phyloP scores from a whole-genome alignment of 2,888 invertebrate species.

The Zaprionus bogoriensis region DNA sequence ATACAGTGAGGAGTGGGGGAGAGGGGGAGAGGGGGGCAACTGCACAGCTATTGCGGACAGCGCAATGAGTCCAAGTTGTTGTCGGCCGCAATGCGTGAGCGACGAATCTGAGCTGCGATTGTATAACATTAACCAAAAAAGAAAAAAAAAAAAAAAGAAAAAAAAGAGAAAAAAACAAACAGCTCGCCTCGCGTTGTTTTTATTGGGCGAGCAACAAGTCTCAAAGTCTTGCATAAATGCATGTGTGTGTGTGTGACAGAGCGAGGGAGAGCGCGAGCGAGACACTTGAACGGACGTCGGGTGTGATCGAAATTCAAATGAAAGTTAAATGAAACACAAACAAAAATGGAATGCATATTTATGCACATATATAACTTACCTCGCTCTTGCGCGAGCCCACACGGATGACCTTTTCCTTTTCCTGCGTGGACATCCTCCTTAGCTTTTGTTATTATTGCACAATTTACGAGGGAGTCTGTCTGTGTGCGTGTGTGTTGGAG shows the following conservation, averaged over 20 bases:
- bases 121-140: constrained; percentile 70
- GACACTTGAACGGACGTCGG: constrained; percentile 18
- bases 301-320: constrained; percentile 71
- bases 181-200: constrained; percentile 14
- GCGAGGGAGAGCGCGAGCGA: background rate
- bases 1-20: background rate
- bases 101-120: constrained; percentile 51
- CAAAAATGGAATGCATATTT: constrained; percentile 25
- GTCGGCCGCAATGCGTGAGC: constrained; percentile 42
- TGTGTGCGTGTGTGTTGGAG: constrained; percentile 26
- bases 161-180: constrained; percentile 22
- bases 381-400: constrained; percentile 94
- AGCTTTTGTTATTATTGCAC: constrained; percentile 60
- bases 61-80: constrained; percentile 23
- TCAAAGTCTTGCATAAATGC: constrained; percentile 62
- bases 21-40: background rate
- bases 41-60: constrained; percentile 15
- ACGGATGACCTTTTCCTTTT: constrained; percentile 85
- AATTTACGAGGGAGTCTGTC: constrained; percentile 37
- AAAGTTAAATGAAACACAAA: constrained; percentile 26
- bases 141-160: constrained; percentile 26
- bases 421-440: constrained; percentile 63
- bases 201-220: constrained; percentile 68
- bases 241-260: too few species aligned
- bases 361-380: constrained; percentile 84